A percentile compares a stretch with the other conserved stretches of the same genome.
Evolutionary conservation across 2,888 invertebrate genomes (phyloP).

Genomic region (Leucophora obtusa): DNA sequence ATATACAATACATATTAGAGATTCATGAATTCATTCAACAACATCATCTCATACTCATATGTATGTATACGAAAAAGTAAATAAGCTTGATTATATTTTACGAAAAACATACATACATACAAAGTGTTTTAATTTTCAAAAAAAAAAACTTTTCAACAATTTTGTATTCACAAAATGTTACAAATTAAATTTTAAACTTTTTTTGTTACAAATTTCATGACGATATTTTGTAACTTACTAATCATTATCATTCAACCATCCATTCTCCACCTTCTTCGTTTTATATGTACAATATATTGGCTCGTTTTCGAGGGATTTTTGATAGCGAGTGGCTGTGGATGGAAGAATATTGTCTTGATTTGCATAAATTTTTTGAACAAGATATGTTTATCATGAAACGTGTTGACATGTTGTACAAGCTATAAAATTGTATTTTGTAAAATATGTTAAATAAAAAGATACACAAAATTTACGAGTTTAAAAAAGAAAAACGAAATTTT

Average conservation of each 20-base stretch:
- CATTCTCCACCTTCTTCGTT: background rate
- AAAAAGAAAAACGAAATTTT: conserved; percentile 5
- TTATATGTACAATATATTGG: background rate
- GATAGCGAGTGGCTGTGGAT: background rate
- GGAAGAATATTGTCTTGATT: conserved; percentile 28
- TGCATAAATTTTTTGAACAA: conserved; percentile 46
- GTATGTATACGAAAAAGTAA: background rate
- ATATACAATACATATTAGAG: background rate
- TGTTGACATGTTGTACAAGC: conserved; percentile 56
- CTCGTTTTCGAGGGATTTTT: background rate
- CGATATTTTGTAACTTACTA: conserved; percentile 31
- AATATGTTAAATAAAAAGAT: background rate
- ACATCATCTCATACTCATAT: background rate
- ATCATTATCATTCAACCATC: conserved; percentile 23
- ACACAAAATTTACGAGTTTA: conserved; percentile 32
- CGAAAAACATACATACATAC: conserved; percentile 4
- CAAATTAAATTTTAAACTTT: conserved; percentile 47
- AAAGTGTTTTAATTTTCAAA: conserved; percentile 27
- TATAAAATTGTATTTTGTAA: conserved; percentile 35
- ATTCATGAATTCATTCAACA: background rate
- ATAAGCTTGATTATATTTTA: background rate
- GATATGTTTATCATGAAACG: conserved; percentile 44
- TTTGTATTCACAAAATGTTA: conserved; percentile 33
- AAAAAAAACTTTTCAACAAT: conserved; percentile 10
- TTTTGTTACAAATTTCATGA: conserved; percentile 27